Evolutionary conservation across 2,797 vertebrate genomes (phyloP), one percentile per base, ranked within the genome.

Genomic region (Nannoperca obscura): DNA sequence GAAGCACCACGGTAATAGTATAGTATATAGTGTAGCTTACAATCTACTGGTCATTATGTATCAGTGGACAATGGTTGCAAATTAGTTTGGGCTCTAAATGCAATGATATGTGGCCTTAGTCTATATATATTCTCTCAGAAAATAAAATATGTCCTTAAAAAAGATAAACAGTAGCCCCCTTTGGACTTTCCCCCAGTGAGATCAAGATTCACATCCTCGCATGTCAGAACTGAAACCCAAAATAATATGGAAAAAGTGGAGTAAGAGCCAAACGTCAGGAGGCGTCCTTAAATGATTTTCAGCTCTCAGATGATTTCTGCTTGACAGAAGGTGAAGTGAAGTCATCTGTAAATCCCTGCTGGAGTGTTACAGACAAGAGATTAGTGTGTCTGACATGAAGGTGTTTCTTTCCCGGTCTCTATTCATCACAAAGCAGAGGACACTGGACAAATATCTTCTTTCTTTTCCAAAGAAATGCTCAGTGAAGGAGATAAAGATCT

Each of bases 381-480:
- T 69, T 54, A 75, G 80, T 61, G 76, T 3, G 0, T 60, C n/a
- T 74, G 74, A 72, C 54, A 59, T 46, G 42, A 63, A 65, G 50
- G 8, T 20, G 59, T 32, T 22, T 24, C 57, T 76, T 50, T 47
- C 50, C n/a, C 6, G n/a, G 14, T 71, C 62, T 69, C 24, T 3
- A 55, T 83, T 73, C 15, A 49, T 84, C 71, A 69, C 52, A 76
- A 20, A 57, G 66, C n/a, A 47, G 34, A 34, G 47, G 63, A 40
- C 1, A 22, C 36, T 13, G 10, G 27, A 32, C 17, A 63, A 70
- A 69, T 52, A 17, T 32, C 32, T 22, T 3, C 49, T 44, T 34
- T 38, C 32, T 58, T 47, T 52, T 36, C n/a, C 7, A 19, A 40
- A 53, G 24, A 47, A 44, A 46, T n/a, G 5, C 44, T 22, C 14